Base-by-base conservation (phyloP, 2,888 invertebrate species). In the Herminia tarsipennalis region DNA sequence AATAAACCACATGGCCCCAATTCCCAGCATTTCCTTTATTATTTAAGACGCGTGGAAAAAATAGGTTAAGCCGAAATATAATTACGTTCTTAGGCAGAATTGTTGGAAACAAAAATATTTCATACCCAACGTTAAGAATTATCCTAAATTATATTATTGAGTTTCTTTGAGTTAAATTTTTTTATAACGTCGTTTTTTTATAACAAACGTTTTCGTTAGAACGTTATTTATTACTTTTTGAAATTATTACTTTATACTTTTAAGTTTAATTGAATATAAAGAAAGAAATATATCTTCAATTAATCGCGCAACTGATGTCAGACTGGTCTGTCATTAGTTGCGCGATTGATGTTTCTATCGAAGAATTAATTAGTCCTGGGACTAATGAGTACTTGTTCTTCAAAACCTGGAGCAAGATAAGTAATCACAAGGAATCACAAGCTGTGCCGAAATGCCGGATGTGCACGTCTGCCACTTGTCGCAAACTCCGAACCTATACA, bases 1-100 rank as follows among this genome's bases (percentile, higher is more conserved):
- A 13, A n/a, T 28, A 37, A 37, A 13, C 22, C 20, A 27, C 36
- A 27, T 36, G 27, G 13, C 13, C 10, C 22, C 22, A 29, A 22
- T 30, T 38, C 3, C 22, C 16, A 18, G 9, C 20, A 25, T 52
- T 29, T 14, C 18, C 22, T 43, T 44, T 29, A 47, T 38, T 35
- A 39, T 24, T 24, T 37, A n/a, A 22, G 32, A 39, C 38, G 33
- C 41, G 24, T 53, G 30, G 39, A 54, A 39, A 49, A 60, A 64
- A 46, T 59, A 45, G 47, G 60, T 45, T 59, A 45, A 58, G 49
- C 41, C 34, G 25, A 28, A 58, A 63, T 50, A 42, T 45, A 63
- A 56, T 56, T 45, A 58, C 45, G 34, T 28, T 43, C 63, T 18
- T 42, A 33, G 41, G 38, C 47, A 38, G 25, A 56, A 62, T 42